These are phyloP conservation scores for Stenchaetothrips biformis DNA, from an alignment of 2,888 invertebrate species.

Conservation along the genomic window DNA sequence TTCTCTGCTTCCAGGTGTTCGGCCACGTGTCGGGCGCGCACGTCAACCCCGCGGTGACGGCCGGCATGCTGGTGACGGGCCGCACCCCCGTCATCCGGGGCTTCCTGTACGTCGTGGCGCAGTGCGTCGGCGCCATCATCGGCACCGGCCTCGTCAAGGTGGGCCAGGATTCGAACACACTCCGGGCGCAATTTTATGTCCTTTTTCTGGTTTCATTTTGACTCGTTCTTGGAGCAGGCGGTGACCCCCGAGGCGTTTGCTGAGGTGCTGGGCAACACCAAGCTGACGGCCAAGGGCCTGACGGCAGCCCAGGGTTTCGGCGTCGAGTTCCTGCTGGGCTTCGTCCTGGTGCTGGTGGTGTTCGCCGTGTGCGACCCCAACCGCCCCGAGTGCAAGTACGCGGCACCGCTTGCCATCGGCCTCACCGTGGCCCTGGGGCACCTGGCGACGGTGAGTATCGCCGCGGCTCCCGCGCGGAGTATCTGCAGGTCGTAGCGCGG, in stretches of 20 bases:
- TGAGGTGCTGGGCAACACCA: conserved; percentile 64
- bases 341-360: conserved; percentile 83
- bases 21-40: conserved; percentile 88
- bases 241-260: conserved; percentile 59
- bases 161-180: conserved; percentile 36
- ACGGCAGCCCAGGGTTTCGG: conserved; percentile 76
- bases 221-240: conserved; percentile 48
- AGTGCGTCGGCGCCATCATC: conserved; percentile 75
- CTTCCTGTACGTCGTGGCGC: conserved; percentile 72
- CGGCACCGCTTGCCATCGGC: conserved; percentile 83
- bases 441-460: conserved; percentile 68
- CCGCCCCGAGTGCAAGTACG: conserved; percentile 71
- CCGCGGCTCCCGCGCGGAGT: neutral
- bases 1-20: conserved; percentile 58
- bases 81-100: conserved; percentile 70
- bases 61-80: conserved; percentile 71
- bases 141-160: conserved; percentile 72
- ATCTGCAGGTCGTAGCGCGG: conserved; percentile 11
- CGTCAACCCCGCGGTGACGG: conserved; percentile 88
- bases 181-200: neutral
- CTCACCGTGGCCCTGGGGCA: conserved; percentile 81
- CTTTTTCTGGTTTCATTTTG: neutral
- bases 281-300: conserved; percentile 53
- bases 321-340: conserved; percentile 84
- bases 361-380: conserved; percentile 80